Percentiles rank a stretch among this genome's conserved stretches.
phyloP scores from a whole-genome alignment of 53 echinoderm and acorn worm genomes.

The Paracentrotus lividus region DNA sequence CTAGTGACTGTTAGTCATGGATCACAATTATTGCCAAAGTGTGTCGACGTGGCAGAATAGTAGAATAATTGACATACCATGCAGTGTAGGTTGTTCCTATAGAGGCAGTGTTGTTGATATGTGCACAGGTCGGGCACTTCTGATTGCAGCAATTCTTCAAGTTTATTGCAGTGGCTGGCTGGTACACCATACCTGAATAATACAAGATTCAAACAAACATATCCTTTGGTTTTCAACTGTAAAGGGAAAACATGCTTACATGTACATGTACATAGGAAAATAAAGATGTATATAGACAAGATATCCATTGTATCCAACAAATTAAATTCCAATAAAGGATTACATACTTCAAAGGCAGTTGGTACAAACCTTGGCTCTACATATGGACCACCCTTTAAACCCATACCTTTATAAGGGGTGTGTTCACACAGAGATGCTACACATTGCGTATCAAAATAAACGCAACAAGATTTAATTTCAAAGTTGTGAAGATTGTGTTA shows the following conservation, averaged over 20 bases:
- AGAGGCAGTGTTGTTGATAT: constrained; percentile 76
- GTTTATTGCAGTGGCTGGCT: constrained; percentile 74
- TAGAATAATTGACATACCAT: constrained; percentile 30
- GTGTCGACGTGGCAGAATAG: background rate
- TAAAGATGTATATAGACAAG: background rate
- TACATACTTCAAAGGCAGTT: too few species aligned
- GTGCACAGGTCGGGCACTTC: constrained; percentile 80
- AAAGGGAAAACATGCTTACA: background rate
- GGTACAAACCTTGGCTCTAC: background rate
- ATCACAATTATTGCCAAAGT: too few species aligned
- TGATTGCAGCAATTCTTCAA: constrained; percentile 80
- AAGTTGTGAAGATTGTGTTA: too few species aligned
- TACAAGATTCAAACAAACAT: background rate
- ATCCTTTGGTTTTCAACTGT: background rate
- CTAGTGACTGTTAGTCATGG: too few species aligned
- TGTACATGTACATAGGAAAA: background rate
- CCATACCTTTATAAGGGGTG: background rate
- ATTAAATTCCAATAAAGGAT: too few species aligned
- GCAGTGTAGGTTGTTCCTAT: constrained; percentile 58
- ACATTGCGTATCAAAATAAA: too few species aligned
- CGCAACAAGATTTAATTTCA: too few species aligned
- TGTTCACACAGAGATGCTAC: background rate
- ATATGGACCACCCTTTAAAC: background rate
- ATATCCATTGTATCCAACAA: too few species aligned
- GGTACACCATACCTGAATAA: constrained; percentile 77